Evolutionary conservation across 2,888 invertebrate species (phyloP), one percentile per base, ranked within the genome.

Genomic region (Thera obeliscata): DNA sequence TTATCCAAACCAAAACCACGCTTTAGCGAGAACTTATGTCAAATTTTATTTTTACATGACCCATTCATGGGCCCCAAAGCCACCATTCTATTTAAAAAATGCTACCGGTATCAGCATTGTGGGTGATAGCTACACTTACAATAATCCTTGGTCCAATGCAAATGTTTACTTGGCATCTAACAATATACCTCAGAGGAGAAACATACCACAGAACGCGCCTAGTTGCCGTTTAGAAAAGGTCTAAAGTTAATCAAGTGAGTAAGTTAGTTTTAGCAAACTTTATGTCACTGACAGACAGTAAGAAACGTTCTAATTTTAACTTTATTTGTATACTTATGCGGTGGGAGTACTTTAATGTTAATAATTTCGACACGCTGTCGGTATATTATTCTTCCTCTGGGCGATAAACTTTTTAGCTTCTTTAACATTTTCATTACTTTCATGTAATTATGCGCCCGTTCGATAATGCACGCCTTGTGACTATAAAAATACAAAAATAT

Each of bases 121-220:
- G 90, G 88, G 84, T 75, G 88, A 88, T 87, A 88, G 87, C 90
- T 90, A 91, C 81, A 87, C 90, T 90, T 91, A 90, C 82, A 85
- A 78, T 81, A 85, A 85, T 87, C 89, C 89, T 93, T 92, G 93
- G 93, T 92, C 93, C 92, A 88, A 88, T 88, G 90, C 90, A 87
- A 89, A 79, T 83, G 86, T 87, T 88, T 85, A 87, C 84, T 90
- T 93, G 92, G 90, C 92, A 89, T 92, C 90, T 89, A 90, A 91
- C 78, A 86, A 86, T 88, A 87, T 86, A 87, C 55, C 62, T 63
- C 66, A 69, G 66, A 61, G 81, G 82, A 82, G 73, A 77, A 77
- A 79, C 70, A 74, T 70, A 46, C 68, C 71, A 75, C 72, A 78
- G 74, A 74, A 74, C 64, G 72, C 72, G 52, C n/a, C 9, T 35